A percentile compares a stretch with the other conserved stretches of the same genome.
These are phyloP conservation scores for Drosophila asahinai DNA, from an alignment of 1,140 invertebrate genomes.

Conservation along the genomic window DNA sequence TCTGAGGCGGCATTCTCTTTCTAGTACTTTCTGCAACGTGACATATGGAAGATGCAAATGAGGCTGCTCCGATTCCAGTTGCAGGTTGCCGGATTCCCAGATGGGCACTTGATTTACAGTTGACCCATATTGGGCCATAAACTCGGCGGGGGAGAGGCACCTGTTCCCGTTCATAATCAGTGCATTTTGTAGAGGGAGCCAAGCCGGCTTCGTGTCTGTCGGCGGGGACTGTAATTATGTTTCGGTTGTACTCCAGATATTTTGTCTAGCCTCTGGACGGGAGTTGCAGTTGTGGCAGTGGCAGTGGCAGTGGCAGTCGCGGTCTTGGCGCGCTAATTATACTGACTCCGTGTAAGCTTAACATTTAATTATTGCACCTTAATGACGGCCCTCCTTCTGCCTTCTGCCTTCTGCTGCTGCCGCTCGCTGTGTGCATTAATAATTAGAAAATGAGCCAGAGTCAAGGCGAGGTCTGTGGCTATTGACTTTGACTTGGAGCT, in stretches of 20 bases:
- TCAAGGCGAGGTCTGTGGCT: constrained; percentile 64
- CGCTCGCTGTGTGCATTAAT: constrained; percentile 64
- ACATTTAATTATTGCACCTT: constrained; percentile 83
- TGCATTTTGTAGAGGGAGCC: constrained; percentile 75
- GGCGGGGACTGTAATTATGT: constrained; percentile 69
- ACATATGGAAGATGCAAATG: constrained; percentile 41
- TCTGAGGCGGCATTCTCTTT: constrained; percentile 71
- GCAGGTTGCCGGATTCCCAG: background rate
- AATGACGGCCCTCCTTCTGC: constrained; percentile 57
- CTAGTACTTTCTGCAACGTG: constrained; percentile 53
- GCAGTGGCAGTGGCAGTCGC: constrained; percentile 21
- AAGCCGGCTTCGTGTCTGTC: constrained; percentile 67
- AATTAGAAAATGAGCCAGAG: constrained; percentile 79
- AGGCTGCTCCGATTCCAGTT: constrained; percentile 7
- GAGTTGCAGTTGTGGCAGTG: constrained; percentile 15
- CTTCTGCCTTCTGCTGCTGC: background rate
- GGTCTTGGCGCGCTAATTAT: constrained; percentile 66
- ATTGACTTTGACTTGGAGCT: constrained; percentile 65
- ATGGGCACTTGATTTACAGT: constrained; percentile 46
- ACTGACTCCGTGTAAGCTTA: constrained; percentile 76
- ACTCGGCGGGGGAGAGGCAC: constrained; percentile 32
- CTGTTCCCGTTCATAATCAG: constrained; percentile 74
- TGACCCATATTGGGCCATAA: constrained; percentile 73
- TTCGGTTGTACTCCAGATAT: constrained; percentile 80
- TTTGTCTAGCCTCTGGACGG: constrained; percentile 71